Evolutionary conservation across 2,797 vertebrate species (phyloP), one percentile per base, ranked within the genome.

Genomic region (Artibeus jamaicensis): DNA sequence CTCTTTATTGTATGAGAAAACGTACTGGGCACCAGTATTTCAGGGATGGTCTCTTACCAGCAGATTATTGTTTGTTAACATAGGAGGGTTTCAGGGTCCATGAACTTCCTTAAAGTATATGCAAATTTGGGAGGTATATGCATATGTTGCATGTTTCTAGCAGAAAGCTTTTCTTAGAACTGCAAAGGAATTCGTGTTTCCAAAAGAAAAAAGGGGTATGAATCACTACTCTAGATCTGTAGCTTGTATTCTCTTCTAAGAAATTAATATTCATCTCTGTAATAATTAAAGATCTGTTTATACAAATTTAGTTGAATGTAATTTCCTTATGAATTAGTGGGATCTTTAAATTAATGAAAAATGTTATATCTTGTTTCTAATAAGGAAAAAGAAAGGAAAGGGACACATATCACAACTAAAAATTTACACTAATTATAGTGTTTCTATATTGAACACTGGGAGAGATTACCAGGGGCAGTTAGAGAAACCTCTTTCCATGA

Each of bases 331-430:
- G 67, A 92, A 82, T 77, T 62, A 90, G 6, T 65, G 42, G 19
- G 16, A 50, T 74, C 59, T 4, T 87, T 39, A 89, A 79, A 48
- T 89, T 44, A 91, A 48, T 86, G 16, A 74, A 89, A 94, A 87
- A 53, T 89, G 10, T 26, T 44, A 1, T 73, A 86, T 93, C 82
- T 89, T 68, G 22, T 94, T 96, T 95, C 53, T 81, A 92, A 93
- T 44, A 86, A 62, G 53, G 53, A 34, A 88, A 93, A 96, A 91
- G 44, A 81, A 85, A 86, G 50, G 68, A 57, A 29, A 74, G 26
- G 19, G 26, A n/a, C n/a, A 93, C 3, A 81, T 0, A 46, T 32
- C 29, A 83, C 15, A 91, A 86, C 29, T 76, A 68, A 91, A 53
- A 34, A 57, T 42, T 76, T 79, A 84, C 9, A 24, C 21, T 73